Percentiles rank a stretch among this genome's conserved stretches.
These are phyloP conservation scores for Arvicanthis niloticus DNA, from an alignment of 2,113 vertebrate genomes.

Conservation along the genomic window DNA sequence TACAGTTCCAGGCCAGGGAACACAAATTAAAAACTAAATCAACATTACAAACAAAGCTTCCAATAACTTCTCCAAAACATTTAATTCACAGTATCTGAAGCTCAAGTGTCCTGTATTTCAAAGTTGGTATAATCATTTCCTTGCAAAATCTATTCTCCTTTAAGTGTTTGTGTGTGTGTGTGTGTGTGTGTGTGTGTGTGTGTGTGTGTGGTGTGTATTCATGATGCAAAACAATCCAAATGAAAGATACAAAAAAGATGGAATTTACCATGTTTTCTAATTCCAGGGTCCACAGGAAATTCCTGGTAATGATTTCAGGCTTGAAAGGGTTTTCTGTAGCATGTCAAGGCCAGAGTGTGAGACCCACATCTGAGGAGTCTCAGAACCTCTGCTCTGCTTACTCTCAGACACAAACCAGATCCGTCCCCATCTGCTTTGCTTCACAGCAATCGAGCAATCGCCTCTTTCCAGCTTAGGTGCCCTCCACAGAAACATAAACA, in stretches of 20 bases:
- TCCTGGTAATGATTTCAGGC: neutral
- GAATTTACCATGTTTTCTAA: neutral
- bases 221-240: neutral
- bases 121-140: neutral
- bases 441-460: neutral
- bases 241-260: neutral
- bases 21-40: neutral
- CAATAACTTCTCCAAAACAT: neutral
- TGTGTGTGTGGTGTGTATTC: no score
- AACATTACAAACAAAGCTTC: neutral
- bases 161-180: neutral
- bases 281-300: neutral
- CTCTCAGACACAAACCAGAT: slow-evolving; percentile 61
- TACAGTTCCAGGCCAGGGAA: neutral
- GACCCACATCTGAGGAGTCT: neutral
- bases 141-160: neutral
- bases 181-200: no score
- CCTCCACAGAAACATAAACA: slow-evolving; percentile 49
- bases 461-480: slow-evolving; percentile 50
- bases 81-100: neutral
- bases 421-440: slow-evolving; percentile 51
- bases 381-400: neutral
- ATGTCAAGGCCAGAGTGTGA: fast-evolving
- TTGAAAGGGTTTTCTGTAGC: neutral
- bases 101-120: neutral